phyloP scores from a whole-genome alignment of 2,888 invertebrate species.

The Parnassius apollo region DNA sequence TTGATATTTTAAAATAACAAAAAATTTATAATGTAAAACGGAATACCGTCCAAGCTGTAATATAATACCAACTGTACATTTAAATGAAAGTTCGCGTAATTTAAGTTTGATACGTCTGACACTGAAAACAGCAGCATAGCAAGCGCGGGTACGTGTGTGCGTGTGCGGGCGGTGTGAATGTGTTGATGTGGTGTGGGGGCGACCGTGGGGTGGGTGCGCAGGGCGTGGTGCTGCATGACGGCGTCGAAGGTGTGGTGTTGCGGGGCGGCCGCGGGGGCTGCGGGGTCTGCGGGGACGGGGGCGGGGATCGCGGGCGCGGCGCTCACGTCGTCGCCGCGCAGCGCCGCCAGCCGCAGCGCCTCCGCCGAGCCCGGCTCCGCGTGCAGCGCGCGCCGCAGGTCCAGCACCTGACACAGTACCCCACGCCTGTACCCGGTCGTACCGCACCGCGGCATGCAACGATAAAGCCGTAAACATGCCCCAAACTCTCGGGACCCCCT shows the following conservation, averaged over 20 bases:
- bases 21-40: too few relatives aligned
- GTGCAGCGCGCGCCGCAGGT: conserved; percentile 90
- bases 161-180: conserved; percentile 2
- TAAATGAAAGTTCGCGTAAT: background rate
- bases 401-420: conserved; percentile 85
- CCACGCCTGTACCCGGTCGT: conserved; percentile 35
- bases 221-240: conserved; percentile 79
- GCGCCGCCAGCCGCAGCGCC: conserved; percentile 78
- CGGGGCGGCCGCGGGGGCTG: conserved; percentile 60
- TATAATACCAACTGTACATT: too few relatives aligned
- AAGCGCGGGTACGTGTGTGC: background rate
- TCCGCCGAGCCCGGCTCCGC: conserved; percentile 84
- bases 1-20: too few relatives aligned
- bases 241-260: conserved; percentile 80
- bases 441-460: too few relatives aligned
- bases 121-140: background rate
- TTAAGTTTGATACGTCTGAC: background rate
- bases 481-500: too few relatives aligned
- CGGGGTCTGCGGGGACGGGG: conserved; percentile 39
- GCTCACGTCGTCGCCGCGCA: conserved; percentile 79
- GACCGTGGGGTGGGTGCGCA: conserved; percentile 73
- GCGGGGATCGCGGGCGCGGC: conserved; percentile 58
- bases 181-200: conserved; percentile 33
- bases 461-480: too few relatives aligned
- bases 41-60: too few relatives aligned